Base-by-base conservation (phyloP, 2,113 vertebrate species). In the Lontra canadensis region DNA sequence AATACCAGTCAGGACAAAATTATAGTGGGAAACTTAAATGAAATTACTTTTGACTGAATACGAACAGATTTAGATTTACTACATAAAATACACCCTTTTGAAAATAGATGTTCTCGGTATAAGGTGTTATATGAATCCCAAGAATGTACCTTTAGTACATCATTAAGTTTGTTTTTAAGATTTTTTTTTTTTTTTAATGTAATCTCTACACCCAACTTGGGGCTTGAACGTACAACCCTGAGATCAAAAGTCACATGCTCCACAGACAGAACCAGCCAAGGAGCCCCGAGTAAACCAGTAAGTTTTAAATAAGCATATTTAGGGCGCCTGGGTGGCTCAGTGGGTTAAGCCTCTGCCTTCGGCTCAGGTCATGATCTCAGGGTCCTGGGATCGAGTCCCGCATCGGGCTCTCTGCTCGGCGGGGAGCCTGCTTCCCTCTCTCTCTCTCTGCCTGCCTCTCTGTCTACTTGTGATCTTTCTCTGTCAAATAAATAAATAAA, bases 71-170 rank as follows among this genome's bases (percentile, higher is more conserved):
- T 47, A 76, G 5, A 74, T 17, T 63, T 95, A 90, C 39, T 61
- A 88, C 8, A 73, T 39, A 90, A 91, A 96, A 71, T 20, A 90
- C 3, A 42, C 80, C 36, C 55, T 88, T 88, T 14, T 5, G 1
- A 18, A 55, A 55, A 55, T 18, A 55, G 29, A 21, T 82, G n/a
- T 84, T 93, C 71, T n/a, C 7, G 31, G 74, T n/a, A 47, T 73
- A 94, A 85, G 18, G 26, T 96, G 13, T 34, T 96, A 17, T 34
- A 52, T 36, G 26, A 95, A 80, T n/a, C 65, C 76, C 76, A 95
- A 81, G 8, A 90, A 94, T n/a, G 29, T 49, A 83, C 34, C 10
- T 74, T 49, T 83, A 95, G 7, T 67, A 88, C 82, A 79, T 44
- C 39, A 76, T 44, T 42, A 74, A 74, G 39, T 31, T 47, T 76